Percentiles rank a stretch among this genome's conserved stretches.
Evolutionary conservation across 1,140 invertebrate species (phyloP).

Genomic region (Aporrectodea caliginosa): DNA sequence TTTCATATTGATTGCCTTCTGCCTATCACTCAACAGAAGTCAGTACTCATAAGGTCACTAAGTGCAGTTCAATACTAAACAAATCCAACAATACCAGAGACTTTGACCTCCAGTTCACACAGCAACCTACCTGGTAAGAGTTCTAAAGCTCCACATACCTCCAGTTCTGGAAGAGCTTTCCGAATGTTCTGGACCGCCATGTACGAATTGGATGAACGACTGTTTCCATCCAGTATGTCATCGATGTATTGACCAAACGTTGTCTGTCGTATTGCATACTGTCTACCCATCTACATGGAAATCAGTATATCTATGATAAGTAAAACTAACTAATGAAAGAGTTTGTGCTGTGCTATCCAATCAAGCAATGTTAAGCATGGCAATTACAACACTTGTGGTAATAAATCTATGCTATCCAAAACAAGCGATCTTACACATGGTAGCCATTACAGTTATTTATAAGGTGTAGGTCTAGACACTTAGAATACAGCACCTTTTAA

Average conservation of each 20-base stretch:
- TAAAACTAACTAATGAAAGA: neutral
- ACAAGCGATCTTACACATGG: constrained; percentile 11
- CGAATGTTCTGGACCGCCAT: constrained; percentile 39
- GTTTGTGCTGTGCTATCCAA: neutral
- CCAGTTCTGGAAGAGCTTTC: constrained; percentile 35
- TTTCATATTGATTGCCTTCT: too few species aligned
- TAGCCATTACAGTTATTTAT: neutral
- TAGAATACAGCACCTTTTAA: too few species aligned
- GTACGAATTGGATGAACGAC: constrained; percentile 35
- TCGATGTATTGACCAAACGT: constrained; percentile 35
- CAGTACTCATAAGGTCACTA: too few species aligned
- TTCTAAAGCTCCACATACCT: constrained; percentile 21
- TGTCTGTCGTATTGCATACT: constrained; percentile 35
- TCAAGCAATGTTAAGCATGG: neutral
- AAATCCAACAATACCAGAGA: too few species aligned
- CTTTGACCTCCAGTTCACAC: too few species aligned
- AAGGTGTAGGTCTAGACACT: too few species aligned
- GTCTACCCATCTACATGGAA: constrained; percentile 33
- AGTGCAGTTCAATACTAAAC: too few species aligned
- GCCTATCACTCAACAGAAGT: too few species aligned
- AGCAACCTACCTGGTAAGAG: too few species aligned
- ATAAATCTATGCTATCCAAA: neutral
- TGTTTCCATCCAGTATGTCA: constrained; percentile 34
- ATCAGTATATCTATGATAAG: constrained; percentile 2
- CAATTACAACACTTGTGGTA: neutral